These are phyloP conservation scores for Holothuria scabra DNA, from an alignment of 53 echinoderm and acorn worm genomes.

Conservation along the genomic window DNA sequence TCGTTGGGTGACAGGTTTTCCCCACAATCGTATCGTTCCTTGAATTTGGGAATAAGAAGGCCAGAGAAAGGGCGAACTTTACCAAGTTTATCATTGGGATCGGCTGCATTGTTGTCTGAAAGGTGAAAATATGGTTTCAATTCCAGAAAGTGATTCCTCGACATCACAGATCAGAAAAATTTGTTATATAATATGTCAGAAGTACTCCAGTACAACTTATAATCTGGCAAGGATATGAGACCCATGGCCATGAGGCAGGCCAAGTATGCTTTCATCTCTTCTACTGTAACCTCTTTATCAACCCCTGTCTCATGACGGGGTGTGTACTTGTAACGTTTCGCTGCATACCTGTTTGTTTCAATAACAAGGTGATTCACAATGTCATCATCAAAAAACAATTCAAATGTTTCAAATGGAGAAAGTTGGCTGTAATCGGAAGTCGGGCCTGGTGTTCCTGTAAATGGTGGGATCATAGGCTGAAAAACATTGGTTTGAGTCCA, in stretches of 20 bases:
- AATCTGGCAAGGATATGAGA: constrained; percentile 8
- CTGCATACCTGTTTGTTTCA: constrained; percentile 7
- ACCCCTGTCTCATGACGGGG: neutral
- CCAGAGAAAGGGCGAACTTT: constrained; percentile 14
- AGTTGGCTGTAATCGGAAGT: neutral
- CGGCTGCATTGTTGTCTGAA: neutral
- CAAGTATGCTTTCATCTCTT: neutral
- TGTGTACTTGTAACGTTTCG: neutral
- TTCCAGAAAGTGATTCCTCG: constrained; percentile 5
- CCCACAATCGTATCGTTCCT: neutral
- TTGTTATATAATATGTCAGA: neutral
- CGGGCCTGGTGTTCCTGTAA: neutral
- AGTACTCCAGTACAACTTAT: constrained; percentile 42
- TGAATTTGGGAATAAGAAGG: constrained; percentile 9
- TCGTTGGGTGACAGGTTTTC: neutral
- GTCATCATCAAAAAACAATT: constrained; percentile 16
- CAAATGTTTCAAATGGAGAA: neutral
- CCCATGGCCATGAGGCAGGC: constrained; percentile 22
- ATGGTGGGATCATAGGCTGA: constrained; percentile 2
- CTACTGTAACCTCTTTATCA: constrained; percentile 1
- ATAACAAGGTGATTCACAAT: neutral
- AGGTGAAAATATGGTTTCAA: neutral
- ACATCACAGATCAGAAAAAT: neutral
- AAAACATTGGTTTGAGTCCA: constrained; percentile 15
- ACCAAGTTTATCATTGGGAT: neutral